phyloP scores from a whole-genome alignment of 1,140 invertebrate genomes.

The Bombus confusus region DNA sequence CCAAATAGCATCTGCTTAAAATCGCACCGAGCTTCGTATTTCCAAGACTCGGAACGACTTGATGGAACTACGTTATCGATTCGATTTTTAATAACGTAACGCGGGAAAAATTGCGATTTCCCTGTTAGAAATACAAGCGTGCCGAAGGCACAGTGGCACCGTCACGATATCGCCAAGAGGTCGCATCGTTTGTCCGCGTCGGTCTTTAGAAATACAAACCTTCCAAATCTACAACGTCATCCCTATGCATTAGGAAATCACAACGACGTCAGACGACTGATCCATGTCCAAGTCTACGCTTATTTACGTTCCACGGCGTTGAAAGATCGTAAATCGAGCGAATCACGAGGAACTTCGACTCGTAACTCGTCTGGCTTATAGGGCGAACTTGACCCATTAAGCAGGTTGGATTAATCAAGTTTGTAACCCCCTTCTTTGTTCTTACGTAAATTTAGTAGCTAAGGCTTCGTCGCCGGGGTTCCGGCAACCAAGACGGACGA shows the following conservation, averaged over 20 bases:
- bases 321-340: neutral
- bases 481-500: conserved; percentile 18
- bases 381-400: conserved; percentile 66
- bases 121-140: too few relatives aligned
- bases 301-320: neutral
- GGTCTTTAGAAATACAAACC: too few relatives aligned
- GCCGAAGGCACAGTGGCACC: too few relatives aligned
- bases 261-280: too few relatives aligned
- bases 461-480: conserved; percentile 62
- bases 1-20: neutral
- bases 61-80: too few relatives aligned
- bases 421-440: conserved; percentile 55
- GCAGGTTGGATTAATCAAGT: conserved; percentile 64
- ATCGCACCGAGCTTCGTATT: neutral
- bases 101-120: too few relatives aligned
- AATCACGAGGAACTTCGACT: neutral
- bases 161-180: too few relatives aligned
- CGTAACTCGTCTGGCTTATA: conserved; percentile 20
- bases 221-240: too few relatives aligned
- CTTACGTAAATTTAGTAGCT: conserved; percentile 69
- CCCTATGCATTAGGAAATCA: too few relatives aligned
- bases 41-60: too few relatives aligned
- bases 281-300: neutral
- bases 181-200: too few relatives aligned
- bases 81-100: too few relatives aligned